phyloP scores from a whole-genome alignment of 2,888 invertebrate genomes.

The Micoletzkya japonica region DNA sequence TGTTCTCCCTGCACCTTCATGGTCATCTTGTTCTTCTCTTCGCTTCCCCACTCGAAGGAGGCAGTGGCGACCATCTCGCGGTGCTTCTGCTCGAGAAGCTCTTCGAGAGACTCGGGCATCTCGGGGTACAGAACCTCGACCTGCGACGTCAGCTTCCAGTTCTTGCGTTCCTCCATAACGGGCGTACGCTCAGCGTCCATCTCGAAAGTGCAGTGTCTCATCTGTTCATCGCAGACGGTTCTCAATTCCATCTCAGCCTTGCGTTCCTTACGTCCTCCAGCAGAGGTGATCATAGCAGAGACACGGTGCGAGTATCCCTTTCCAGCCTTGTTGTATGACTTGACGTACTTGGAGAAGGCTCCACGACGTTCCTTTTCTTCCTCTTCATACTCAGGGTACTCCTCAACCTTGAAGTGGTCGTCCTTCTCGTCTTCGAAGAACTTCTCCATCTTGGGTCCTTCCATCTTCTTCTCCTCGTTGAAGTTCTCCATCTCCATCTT shows the following conservation, averaged over 20 bases:
- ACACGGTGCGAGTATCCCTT: background rate
- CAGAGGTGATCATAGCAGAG: background rate
- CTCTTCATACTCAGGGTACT: conserved; percentile 16
- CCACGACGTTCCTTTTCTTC: conserved; percentile 27
- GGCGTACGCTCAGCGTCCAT: conserved; percentile 2
- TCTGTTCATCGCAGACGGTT: conserved; percentile 30
- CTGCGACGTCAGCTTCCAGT: background rate
- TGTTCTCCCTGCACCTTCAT: conserved; percentile 22
- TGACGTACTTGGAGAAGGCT: conserved; percentile 18
- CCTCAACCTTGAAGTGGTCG: conserved; percentile 27
- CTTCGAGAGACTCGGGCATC: conserved; percentile 33
- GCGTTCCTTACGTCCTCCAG: background rate
- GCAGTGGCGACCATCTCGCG: conserved; percentile 32
- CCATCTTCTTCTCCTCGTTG: conserved; percentile 27
- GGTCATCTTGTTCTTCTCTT: conserved; percentile 3
- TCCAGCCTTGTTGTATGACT: conserved; percentile 22
- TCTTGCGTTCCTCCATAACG: conserved; percentile 24
- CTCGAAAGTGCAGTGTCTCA: conserved; percentile 33
- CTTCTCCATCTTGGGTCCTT: conserved; percentile 28
- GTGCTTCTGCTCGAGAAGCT: conserved; percentile 39
- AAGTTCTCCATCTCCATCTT: conserved; percentile 22
- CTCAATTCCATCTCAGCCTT: conserved; percentile 29
- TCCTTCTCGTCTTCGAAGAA: conserved; percentile 34
- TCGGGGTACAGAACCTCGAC: conserved; percentile 38
- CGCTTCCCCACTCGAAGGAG: conserved; percentile 5